Conservation (phyloP, 2,113 vertebrate species). For the Diadophis punctatus region DNA sequence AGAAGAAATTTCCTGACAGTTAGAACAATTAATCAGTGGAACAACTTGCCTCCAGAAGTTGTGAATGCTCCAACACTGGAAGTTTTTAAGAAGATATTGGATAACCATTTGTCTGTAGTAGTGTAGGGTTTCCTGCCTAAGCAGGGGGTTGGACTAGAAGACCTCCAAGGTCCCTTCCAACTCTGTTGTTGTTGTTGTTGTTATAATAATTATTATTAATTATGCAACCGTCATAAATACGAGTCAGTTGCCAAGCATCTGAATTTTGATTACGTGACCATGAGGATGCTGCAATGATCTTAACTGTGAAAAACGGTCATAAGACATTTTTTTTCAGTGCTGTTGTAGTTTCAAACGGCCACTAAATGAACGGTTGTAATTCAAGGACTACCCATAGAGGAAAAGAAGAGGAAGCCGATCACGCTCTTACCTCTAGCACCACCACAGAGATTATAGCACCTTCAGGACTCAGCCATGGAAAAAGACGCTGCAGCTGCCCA, state of each 20-base stretch:
- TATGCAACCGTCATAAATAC: not conserved
- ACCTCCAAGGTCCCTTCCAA: too few relatives aligned
- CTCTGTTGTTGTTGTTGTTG: too few relatives aligned
- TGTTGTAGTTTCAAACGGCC: not conserved
- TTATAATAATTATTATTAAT: too few relatives aligned
- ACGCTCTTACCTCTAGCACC: conserved; percentile 84
- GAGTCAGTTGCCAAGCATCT: not conserved
- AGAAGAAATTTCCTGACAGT: too few relatives aligned
- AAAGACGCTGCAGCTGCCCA: conserved; percentile 91
- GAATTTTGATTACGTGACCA: too few relatives aligned
- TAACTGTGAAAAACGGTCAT: not conserved
- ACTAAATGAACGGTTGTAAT: not conserved
- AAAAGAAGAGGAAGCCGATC: fast-evolving
- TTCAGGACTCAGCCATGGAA: conserved; percentile 94
- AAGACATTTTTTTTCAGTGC: not conserved
- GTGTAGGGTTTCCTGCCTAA: too few relatives aligned
- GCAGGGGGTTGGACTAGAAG: too few relatives aligned
- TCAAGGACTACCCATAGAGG: not conserved
- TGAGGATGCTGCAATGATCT: not conserved
- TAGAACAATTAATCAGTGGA: too few relatives aligned
- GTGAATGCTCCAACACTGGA: too few relatives aligned
- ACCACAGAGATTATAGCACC: conserved; percentile 95
- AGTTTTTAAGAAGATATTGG: too few relatives aligned
- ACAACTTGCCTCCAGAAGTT: too few relatives aligned
- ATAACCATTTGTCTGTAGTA: too few relatives aligned